A percentile compares a stretch with the other conserved stretches of the same genome.
Conservation (phyloP, 2,113 vertebrate genomes). For the Heliornis fulica region DNA sequence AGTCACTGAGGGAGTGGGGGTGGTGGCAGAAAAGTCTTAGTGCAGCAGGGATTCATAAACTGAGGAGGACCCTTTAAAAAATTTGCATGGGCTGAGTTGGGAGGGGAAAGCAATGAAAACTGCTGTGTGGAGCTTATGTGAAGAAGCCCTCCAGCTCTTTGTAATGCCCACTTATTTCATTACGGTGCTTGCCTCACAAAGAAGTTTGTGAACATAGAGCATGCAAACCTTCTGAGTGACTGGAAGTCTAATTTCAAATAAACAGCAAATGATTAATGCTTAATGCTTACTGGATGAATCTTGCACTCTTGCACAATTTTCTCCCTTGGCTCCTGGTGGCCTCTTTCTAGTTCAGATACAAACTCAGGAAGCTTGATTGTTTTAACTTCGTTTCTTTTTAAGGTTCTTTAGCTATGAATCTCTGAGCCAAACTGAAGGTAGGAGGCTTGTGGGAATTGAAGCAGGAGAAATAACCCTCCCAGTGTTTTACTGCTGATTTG, state of each 20-base stretch:
- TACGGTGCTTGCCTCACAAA: not conserved
- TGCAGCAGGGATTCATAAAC: not conserved
- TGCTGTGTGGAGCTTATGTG: not conserved
- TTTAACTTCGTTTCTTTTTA: not conserved
- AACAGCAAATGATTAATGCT: not conserved
- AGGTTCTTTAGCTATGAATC: not conserved
- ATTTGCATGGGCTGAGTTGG: not conserved
- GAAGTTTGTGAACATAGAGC: not conserved
- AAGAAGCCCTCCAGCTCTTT: not conserved
- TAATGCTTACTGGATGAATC: not conserved
- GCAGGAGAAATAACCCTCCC: not conserved
- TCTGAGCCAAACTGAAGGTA: not conserved
- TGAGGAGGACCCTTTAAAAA: not conserved
- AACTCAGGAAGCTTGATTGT: not conserved
- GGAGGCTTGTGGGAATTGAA: not conserved
- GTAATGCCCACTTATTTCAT: not conserved
- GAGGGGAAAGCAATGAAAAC: not conserved
- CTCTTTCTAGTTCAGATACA: not conserved
- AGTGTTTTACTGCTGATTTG: not conserved
- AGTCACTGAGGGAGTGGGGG: slow-evolving; percentile 58
- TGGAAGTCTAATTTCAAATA: not conserved
- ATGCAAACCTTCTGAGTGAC: not conserved
- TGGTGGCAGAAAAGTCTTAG: slow-evolving; percentile 3
- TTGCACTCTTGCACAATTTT: not conserved
- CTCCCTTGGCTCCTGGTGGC: accelerated